Evolutionary conservation across 2,888 invertebrate species (phyloP).

Genomic region (Enchytraeus crypticus): DNA sequence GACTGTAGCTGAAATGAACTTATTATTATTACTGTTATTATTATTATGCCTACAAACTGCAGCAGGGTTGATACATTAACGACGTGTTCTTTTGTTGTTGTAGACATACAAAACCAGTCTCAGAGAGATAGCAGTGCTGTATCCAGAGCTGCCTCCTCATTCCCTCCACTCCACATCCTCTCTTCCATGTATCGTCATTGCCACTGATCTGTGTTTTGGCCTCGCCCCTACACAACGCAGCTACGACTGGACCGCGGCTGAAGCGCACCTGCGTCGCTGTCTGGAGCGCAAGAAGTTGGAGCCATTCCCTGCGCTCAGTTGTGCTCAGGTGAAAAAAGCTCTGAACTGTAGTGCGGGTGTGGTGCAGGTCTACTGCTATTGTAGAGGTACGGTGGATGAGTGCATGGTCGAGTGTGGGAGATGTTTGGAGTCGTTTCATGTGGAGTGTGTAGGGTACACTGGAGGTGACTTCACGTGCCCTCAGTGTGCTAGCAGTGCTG

Average conservation of each 20-base stretch:
- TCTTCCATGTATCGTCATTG: neutral
- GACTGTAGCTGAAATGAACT: no score
- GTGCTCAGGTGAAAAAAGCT: no score
- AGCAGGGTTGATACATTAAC: no score
- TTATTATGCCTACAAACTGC: no score
- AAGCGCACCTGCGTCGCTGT: neutral
- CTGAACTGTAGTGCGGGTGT: neutral
- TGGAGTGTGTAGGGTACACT: neutral
- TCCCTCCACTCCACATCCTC: neutral
- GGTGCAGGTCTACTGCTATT: neutral
- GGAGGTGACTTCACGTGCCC: neutral
- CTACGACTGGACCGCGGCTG: neutral
- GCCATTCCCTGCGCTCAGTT: no score
- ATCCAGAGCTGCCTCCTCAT: neutral
- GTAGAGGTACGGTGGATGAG: neutral
- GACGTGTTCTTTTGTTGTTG: no score
- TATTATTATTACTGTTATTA: no score
- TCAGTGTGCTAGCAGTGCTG: no score
- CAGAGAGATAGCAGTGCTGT: neutral
- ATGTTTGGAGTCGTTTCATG: neutral
- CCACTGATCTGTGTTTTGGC: neutral
- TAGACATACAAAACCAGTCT: no score
- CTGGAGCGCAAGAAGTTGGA: neutral
- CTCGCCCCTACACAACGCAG: neutral
- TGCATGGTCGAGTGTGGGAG: neutral